Evolutionary conservation across 1,140 invertebrate genomes (phyloP).

Genomic region (Helicoverpa armigera): DNA sequence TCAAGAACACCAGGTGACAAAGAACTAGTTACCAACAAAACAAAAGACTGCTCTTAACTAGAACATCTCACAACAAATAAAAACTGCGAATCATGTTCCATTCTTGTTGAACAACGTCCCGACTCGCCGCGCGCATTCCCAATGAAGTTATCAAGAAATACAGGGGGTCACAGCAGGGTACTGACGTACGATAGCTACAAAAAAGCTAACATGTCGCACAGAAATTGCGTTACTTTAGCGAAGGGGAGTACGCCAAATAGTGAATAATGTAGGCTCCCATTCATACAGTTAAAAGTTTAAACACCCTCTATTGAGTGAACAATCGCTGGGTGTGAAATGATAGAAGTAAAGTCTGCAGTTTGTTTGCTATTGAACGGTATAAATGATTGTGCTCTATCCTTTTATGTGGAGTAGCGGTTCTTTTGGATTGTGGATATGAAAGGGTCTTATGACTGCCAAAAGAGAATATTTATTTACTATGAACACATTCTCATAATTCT

Average conservation of each 20-base stretch:
- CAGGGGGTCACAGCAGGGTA: conserved; percentile 65
- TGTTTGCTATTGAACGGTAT: conserved; percentile 43
- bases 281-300: conserved; percentile 82
- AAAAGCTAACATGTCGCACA: conserved; percentile 74
- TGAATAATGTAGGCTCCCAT: conserved; percentile 79
- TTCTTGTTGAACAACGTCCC: conserved; percentile 60
- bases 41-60: conserved; percentile 25
- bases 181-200: conserved; percentile 52
- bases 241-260: conserved; percentile 73
- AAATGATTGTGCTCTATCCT: conserved; percentile 31
- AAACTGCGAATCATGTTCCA: conserved; percentile 54
- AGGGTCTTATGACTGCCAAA: background rate
- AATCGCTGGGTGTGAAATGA: conserved; percentile 71
- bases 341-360: conserved; percentile 68
- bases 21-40: conserved; percentile 12
- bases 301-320: conserved; percentile 79
- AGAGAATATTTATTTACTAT: too few relatives aligned
- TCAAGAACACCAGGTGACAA: background rate
- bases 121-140: conserved; percentile 60
- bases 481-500: background rate
- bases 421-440: background rate
- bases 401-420: conserved; percentile 25
- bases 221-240: conserved; percentile 68
- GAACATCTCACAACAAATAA: conserved; percentile 29
- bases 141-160: conserved; percentile 85